Evolutionary conservation across 2,888 invertebrate species (phyloP).

Genomic region (Dexiosoma caninum): DNA sequence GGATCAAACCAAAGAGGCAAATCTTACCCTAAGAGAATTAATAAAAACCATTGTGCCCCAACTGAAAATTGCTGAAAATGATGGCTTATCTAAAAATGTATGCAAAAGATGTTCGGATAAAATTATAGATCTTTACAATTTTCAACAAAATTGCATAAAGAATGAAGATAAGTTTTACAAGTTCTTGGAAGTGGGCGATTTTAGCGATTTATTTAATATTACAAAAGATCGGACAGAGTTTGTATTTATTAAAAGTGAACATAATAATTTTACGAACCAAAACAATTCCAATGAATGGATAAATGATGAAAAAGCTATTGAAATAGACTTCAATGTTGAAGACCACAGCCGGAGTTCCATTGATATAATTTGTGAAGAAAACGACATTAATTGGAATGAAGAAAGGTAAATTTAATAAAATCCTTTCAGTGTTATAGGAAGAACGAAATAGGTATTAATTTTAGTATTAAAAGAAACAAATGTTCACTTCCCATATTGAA

Average conservation of each 20-base stretch:
- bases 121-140: slow-evolving; percentile 28
- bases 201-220: neutral
- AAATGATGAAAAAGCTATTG: neutral
- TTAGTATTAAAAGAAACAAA: too few relatives aligned
- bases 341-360: neutral
- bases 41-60: slow-evolving; percentile 29
- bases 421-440: too few relatives aligned
- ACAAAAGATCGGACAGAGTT: slow-evolving; percentile 11
- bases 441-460: too few relatives aligned
- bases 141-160: slow-evolving; percentile 37
- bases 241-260: neutral
- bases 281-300: neutral
- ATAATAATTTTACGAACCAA: neutral
- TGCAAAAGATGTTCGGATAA: slow-evolving; percentile 30
- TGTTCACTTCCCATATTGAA: too few relatives aligned
- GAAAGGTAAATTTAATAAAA: too few relatives aligned
- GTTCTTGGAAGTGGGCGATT: slow-evolving; percentile 29
- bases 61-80: slow-evolving; percentile 32
- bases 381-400: neutral
- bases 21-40: slow-evolving; percentile 6
- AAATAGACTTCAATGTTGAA: neutral
- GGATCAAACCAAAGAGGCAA: neutral
- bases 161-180: slow-evolving; percentile 33
- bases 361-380: neutral
- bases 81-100: slow-evolving; percentile 29